Evolutionary conservation across 2,888 invertebrate species (phyloP), one percentile per base, ranked within the genome.

Genomic region (Mythimna impura): DNA sequence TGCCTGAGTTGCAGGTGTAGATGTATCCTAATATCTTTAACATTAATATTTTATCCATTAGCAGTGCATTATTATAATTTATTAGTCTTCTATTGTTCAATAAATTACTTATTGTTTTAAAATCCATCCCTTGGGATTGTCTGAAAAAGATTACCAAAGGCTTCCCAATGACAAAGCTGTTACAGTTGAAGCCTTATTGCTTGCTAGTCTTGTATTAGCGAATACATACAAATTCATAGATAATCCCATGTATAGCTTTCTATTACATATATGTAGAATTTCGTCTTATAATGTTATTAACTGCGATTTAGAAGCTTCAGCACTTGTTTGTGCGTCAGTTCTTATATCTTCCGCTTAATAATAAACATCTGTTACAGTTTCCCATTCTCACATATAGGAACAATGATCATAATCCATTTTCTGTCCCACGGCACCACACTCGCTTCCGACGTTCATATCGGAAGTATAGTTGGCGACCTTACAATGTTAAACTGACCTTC

Each of bases 1-100:
- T 99, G 97, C 99, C 99, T 60, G 97, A 97, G 85, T 93, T 95
- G 55, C 91, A 92, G 70, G 92, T 90, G 65, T 96, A 95, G 90
- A 87, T 65, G 60, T 82, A 81, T 73, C 60, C 83, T 89, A 40
- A 40, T 40, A 40, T 40, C 10, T 40, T 40, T 12, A 12, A 12
- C 12, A 12, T 3, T 12, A 12, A 10, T 43, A 3, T 43, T 43
- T 43, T 43, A 12, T 0, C n/a, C 10, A 7, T 25, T 54, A 40
- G 10, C 20, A 0, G 14, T 40, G 12, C 12, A 55, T 55, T 30
- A 30, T 22, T 52, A 34, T 20, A 6, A 17, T 62, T 60, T 17
- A 17, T 20, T 10, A 34, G 34, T 47, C 17, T 17, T 6, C 47
- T 47, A 47, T 22, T 14, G 12, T 65, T 2, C 30, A 14, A 47